Evolutionary conservation across 2,113 vertebrate genomes (phyloP), one percentile per base, ranked within the genome.

Genomic region (Xiphias gladius): DNA sequence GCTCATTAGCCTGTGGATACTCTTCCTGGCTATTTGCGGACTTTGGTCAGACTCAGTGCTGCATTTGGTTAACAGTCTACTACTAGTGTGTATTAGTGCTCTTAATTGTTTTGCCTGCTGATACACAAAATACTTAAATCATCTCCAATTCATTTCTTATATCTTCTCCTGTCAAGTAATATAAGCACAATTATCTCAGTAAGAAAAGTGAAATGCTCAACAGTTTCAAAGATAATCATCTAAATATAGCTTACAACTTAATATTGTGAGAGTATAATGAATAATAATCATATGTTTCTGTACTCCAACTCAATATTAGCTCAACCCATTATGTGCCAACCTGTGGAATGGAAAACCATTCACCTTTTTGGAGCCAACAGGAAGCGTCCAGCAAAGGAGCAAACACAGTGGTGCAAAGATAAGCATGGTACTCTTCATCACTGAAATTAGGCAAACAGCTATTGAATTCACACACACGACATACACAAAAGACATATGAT

Each of bases 361-460:
- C 1, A 78, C 74, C 50, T 7, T 65, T 39, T 12, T 72, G 10
- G 82, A 75, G n/a, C 0, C 20, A 1, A 13, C 64, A 20, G 39
- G 64, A 39, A 43, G 50, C 57, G 63, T 48, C 46, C 71, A 79
- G 65, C n/a, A 50, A 20, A 75, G 57, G 37, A 80, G 10, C 37
- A 54, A 20, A 77, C 30, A 57, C 28, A 70, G 24, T 1, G 46
- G 4, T 35, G 24, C 30, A 10, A 54, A 22, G 7, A 5, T 22
- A 35, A 68, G 26, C 79, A 57, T 46, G 35, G 24, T 70, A 20
- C 32, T 22, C 46, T 55, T 41, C 57, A 63, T 76, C 35, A 16
- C 46, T 69, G 57, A 32, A 46, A 22, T 46, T 35, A 46, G 20
- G 13, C 30, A 50, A 68, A 54, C 37, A 26, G 20, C 12, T 26